Percentiles rank a stretch among this genome's conserved stretches.
These are phyloP conservation scores for Pseudopodoces humilis DNA, from an alignment of 2,113 vertebrate genomes.

Conservation along the genomic window DNA sequence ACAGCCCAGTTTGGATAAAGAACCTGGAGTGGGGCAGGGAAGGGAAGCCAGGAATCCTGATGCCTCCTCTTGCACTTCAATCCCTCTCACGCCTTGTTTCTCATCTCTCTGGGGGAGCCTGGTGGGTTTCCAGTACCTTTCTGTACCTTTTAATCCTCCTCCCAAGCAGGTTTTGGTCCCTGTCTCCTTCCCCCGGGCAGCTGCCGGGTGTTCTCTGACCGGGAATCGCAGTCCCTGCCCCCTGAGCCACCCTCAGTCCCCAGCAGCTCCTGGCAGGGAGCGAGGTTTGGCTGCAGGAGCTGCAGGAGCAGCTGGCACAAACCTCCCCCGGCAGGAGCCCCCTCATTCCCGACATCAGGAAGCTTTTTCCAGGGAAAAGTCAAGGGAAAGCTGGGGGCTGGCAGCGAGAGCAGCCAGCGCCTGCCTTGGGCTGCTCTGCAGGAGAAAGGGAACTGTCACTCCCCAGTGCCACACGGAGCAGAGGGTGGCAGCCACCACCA, in stretches of 20 bases:
- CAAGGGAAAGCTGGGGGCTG: not conserved
- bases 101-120: not conserved
- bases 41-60: not conserved
- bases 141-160: not conserved
- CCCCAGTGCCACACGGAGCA: accelerated
- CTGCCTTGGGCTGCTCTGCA: not conserved
- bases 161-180: not conserved
- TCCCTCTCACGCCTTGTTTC: not conserved
- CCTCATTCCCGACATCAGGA: not conserved
- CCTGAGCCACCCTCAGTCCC: not conserved
- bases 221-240: not conserved
- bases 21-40: not conserved
- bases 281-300: not conserved
- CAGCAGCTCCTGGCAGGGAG: not conserved
- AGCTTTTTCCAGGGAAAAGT: not conserved
- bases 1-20: not conserved
- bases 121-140: not conserved
- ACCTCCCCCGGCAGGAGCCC: not conserved
- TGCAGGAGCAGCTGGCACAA: not conserved
- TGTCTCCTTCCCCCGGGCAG: not conserved
- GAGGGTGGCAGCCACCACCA: not conserved
- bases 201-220: accelerated
- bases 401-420: not conserved
- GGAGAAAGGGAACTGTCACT: not conserved
- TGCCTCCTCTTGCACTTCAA: not conserved